These are phyloP conservation scores for Isoperla grammatica DNA, from an alignment of 2,888 invertebrate genomes.

Conservation along the genomic window DNA sequence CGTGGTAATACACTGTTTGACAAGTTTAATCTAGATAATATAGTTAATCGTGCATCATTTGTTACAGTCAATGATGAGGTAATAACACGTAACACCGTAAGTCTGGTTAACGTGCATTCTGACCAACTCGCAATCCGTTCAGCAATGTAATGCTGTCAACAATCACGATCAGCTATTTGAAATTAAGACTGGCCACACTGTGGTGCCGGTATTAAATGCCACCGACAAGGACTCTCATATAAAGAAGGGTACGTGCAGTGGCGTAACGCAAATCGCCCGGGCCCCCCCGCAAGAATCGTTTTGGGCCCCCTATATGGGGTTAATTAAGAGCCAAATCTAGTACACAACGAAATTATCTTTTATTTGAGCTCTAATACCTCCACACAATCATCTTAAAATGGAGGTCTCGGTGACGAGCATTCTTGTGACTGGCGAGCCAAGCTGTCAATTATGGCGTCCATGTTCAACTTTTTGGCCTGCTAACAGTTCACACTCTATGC, in stretches of 20 bases:
- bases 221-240: background rate
- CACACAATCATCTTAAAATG: too few species aligned
- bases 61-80: background rate
- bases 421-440: too few species aligned
- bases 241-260: background rate
- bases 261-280: too few species aligned
- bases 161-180: background rate
- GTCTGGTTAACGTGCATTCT: conserved; percentile 24
- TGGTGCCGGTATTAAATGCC: background rate
- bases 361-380: too few species aligned
- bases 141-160: background rate
- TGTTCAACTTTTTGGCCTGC: too few species aligned
- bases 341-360: too few species aligned
- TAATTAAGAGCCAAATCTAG: too few species aligned
- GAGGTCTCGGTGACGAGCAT: too few species aligned
- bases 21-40: background rate
- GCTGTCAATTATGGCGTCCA: too few species aligned
- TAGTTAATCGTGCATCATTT: background rate
- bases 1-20: background rate
- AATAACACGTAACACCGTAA: background rate
- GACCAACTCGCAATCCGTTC: background rate
- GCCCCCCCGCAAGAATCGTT: too few species aligned
- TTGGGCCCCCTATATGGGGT: too few species aligned
- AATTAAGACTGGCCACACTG: background rate
- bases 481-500: too few species aligned